Evolutionary conservation across 2,797 vertebrate genomes (phyloP), one percentile per base, ranked within the genome.

Genomic region (Sylvilagus floridanus): DNA sequence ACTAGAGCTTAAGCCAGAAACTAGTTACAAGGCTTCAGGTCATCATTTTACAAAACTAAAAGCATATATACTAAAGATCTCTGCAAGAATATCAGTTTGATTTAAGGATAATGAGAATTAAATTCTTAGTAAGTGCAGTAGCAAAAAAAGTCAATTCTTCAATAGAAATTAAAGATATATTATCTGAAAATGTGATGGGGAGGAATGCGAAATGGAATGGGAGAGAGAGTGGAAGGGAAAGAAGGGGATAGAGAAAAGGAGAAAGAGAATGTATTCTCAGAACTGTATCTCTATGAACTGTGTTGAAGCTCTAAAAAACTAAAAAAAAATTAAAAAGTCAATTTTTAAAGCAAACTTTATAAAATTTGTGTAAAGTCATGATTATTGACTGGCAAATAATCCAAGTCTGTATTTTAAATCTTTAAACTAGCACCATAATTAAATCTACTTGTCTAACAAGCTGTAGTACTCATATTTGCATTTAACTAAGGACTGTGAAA

Each of bases 31-130:
- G 78, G 6, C 68, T 91, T 87, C 12, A 83, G n/a, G 17, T 72
- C 28, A 4, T 77, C 26, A 47, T 30, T 78, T 54, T 89, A 94
- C 42, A 95, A 93, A 95, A 87, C 85, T 76, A 79, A 81, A 83
- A 77, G 1, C 24, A 63, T 52, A 71, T 60, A 42, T 76, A 30
- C 7, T n/a, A 89, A 92, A 84, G 42, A 82, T 52, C 9, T 19
- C 4, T 93, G 57, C 50, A 60, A 62, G 57, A 94, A 62, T 12
- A 69, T 62, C 3, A 4, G 71, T 52, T 83, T 32, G 4, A n/a
- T 75, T 60, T 72, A 81, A n/a, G 2, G 6, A 86, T 72, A 85
- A 84, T 89, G 42, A 73, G 42, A 84, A 76, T 0, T 79, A 76
- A 76, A 69, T 69, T 65, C 13, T 92, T 84, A 28, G 32, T 57